Base-by-base conservation (phyloP, 2,888 invertebrate species). In the Cecidostiba fungosa region DNA sequence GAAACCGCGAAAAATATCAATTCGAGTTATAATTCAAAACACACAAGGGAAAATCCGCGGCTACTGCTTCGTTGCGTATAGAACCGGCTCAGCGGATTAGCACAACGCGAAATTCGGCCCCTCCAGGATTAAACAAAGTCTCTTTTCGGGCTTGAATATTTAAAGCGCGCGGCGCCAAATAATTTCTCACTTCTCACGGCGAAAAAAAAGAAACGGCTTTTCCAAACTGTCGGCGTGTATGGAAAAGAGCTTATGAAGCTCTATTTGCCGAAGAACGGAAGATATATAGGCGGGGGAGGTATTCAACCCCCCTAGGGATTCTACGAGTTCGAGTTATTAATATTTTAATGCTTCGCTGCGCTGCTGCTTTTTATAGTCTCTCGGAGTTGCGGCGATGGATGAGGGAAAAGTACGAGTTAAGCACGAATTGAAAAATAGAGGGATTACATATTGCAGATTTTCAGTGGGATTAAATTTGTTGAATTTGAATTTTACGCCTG, bases 141-240 rank as follows among this genome's bases (percentile, higher is more conserved):
- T 78, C 47, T 50, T 83, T 69, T 77, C 73, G 32, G n/a, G 47
- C 14, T 16, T 66, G 78, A 78, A 84, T 59, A 77, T 83, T 70
- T 83, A 19, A 73, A 72, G 23, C 12, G 8, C 39, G 23, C 4
- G 19, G 29, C 19, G 14, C 26, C 12, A 59, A 77, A 77, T 84
- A 62, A 77, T 84, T 84, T 78, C 47, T n/a, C 83, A 32, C 32
- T 10, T 39, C 36, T 0, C 10, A n/a, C 29, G 6, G 8, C 2
- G 43, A 19, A 29, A 32, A 10, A 12, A 66, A 66, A 29, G 66
- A 12, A 29, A 29, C 66, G 26, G 14, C 14, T 66, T 23, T 29
- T 29, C 10, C 69, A 69, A 29, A 69, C 32, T 69, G 19, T 5
- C 14, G 36, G 8, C 29, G 32, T 70, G 12, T 70, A 36, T 14